Evolutionary conservation across 2,888 invertebrate genomes (phyloP).

Genomic region (Acanthosepion pharaonis): DNA sequence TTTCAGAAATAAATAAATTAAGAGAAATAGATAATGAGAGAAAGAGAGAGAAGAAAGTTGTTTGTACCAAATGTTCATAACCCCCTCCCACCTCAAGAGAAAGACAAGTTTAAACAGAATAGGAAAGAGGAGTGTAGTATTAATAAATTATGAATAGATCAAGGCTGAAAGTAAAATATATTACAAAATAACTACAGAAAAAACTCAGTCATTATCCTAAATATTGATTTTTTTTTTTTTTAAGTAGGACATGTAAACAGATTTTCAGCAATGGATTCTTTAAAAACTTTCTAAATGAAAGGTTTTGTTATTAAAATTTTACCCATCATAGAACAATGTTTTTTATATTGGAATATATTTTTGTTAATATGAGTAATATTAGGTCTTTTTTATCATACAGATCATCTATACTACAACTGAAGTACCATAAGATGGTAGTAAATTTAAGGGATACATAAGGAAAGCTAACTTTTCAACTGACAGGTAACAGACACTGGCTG

Average conservation of each 20-base stretch:
- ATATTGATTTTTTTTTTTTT: not conserved
- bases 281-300: not conserved
- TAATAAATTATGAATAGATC: slow-evolving; percentile 11
- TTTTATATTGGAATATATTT: too few relatives aligned
- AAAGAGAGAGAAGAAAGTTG: not conserved
- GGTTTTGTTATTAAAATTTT: not conserved
- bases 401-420: too few relatives aligned
- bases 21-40: not conserved
- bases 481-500: too few relatives aligned
- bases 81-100: not conserved
- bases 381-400: too few relatives aligned
- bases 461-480: too few relatives aligned
- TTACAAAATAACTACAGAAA: not conserved
- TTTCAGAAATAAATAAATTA: not conserved
- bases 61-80: not conserved
- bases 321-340: too few relatives aligned
- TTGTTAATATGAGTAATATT: too few relatives aligned
- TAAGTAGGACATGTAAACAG: not conserved
- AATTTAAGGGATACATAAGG: too few relatives aligned
- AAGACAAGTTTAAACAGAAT: not conserved
- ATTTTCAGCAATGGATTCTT: not conserved
- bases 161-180: not conserved
- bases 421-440: too few relatives aligned
- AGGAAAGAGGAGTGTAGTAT: not conserved
- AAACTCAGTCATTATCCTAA: not conserved